Conservation (phyloP, 2,113 vertebrate species). For the Charina bottae region DNA sequence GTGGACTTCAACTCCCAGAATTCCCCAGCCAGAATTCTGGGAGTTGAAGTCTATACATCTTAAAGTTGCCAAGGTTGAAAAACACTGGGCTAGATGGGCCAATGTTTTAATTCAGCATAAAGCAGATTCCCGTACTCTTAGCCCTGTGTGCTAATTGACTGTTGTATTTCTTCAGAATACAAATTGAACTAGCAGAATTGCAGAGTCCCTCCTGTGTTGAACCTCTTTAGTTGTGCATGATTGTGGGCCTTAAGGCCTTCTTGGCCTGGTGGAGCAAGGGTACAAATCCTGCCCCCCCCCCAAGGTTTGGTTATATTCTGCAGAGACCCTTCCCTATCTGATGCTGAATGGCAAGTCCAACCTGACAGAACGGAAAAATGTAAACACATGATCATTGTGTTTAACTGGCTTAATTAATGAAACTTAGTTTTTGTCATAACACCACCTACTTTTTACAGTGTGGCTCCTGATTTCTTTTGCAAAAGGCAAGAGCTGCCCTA, state of each 20-base stretch:
- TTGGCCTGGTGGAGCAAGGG: not conserved
- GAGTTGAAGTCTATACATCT: not conserved
- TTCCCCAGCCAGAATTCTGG: not conserved
- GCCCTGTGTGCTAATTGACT: not conserved
- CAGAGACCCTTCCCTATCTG: not conserved
- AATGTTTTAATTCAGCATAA: not conserved
- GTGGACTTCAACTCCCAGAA: not conserved
- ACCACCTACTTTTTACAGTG: too few species aligned
- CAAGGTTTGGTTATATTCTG: not conserved
- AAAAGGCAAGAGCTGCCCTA: too few species aligned
- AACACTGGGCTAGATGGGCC: not conserved
- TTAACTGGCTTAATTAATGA: not conserved
- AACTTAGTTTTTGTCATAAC: too few species aligned
- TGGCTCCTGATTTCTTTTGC: too few species aligned
- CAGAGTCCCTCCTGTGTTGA: not conserved
- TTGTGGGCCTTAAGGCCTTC: not conserved
- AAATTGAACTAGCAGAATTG: not conserved
- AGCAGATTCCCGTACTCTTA: not conserved
- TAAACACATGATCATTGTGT: not conserved
- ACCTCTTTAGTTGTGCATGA: not conserved
- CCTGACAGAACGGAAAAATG: not conserved
- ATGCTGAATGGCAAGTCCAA: not conserved
- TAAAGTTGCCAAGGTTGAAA: not conserved
- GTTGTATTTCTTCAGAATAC: not conserved
- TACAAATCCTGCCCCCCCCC: not conserved